Evolutionary conservation across 2,797 vertebrate genomes (phyloP), one percentile per base, ranked within the genome.

Genomic region (Onychomys leucogaster): DNA sequence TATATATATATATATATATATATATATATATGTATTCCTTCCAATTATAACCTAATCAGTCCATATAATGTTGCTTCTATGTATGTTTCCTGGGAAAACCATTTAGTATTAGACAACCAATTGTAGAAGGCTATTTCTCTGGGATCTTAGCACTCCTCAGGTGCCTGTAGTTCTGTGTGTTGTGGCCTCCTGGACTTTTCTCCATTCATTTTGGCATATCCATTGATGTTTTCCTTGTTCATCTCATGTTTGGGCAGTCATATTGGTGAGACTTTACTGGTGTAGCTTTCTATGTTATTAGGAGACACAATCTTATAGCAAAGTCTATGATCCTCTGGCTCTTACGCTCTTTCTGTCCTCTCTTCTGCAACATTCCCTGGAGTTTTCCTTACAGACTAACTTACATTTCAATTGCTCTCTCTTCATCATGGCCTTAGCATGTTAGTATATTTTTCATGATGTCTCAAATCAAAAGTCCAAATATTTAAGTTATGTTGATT

Each of bases 401-500:
- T 94, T 29, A 90, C 9, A 37, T 95, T 96, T 37, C 34, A 73
- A 76, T 37, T 85, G 25, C 37, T 94, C 43, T 81, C n/a, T 75
- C 29, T 92, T 94, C 27, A 61, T 93, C 34, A 83, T 95, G 23
- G 27, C 7, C 11, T 84, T 80, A 63, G 6, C 82, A 61, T 82
- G 34, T 91, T 55, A 76, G n/a, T 88, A 89, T 81, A 89, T 67
- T 95, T 91, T 95, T 94, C 10, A 59, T 94, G 46, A 43, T 61
- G 34, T 61, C 80, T 69, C 27, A 92, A 82, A 27, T 81, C 46
- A 95, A 94, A 91, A 52, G 59, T 34, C 17, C n/a, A 89, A 94
- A 93, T 84, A 90, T 19, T 5, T 75, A 43, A 90, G 41, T 83
- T 91, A 25, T 16, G 23, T 73, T 73, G 46, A 95, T 94, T 76